Evolutionary conservation across 1,140 invertebrate genomes (phyloP), one percentile per base, ranked within the genome.

Genomic region (Heliconius nattereri): DNA sequence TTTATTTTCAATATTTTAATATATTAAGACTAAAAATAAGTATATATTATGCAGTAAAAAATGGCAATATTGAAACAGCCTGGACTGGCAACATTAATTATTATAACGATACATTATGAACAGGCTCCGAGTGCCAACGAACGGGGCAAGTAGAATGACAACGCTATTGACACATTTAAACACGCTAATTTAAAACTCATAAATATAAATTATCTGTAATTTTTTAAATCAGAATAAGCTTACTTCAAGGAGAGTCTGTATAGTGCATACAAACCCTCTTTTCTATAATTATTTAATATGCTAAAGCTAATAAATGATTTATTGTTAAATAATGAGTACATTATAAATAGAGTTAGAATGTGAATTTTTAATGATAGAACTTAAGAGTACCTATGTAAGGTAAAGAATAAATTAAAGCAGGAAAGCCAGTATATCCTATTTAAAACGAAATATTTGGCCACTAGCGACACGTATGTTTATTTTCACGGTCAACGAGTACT

Each of bases 401-500:
- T 35, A 35, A 57, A 9, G 26, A 60, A 66, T 13, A 0, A 66
- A 9, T 29, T 16, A 3, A 29, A 29, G 0, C 60, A 0, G 5
- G n/a, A 60, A 60, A 60, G 8, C n/a, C 23, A n/a, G 9, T 66
- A 66, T 66, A 66, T 66, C 60, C 29, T 72, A 72, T 72, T 20
- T n/a, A 72, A 72, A 11, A 72, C 1, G 20, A 19, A 40, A n/a
- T 71, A 72, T 35, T 32, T 77, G 66, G 76, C 49, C 45, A 71
- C 45, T 26, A 32, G 52, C 37, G 20, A 45, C n/a, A 60, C 70
- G 70, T 49, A 72, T 72, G 76, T 66, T 72, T 74, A 74, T 78
- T 78, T 78, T 78, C 78, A 74, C 78, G 78, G 78, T 57, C 78
- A 78, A 74, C 78, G 52, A 74, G 78, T 78, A 66, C 54, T 74